Base-by-base conservation (phyloP, 2,888 invertebrate species). In the Drosophila fungiperda region DNA sequence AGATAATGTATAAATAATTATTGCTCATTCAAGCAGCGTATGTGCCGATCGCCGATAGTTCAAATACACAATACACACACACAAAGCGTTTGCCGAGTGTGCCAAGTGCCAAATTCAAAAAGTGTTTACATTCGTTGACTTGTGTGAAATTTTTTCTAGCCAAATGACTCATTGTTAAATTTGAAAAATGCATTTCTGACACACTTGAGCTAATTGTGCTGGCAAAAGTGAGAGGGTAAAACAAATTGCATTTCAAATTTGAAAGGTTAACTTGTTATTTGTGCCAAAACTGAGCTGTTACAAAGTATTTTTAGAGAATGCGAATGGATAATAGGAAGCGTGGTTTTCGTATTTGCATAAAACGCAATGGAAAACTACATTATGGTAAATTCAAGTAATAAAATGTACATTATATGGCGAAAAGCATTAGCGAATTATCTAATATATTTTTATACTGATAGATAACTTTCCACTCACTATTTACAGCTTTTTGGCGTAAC, bases 401-500 rank as follows among this genome's bases (percentile, higher is more conserved):
- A 15, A 17, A 9, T 32, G 0, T 40, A 11, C 42, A 36, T 42
- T 52, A 11, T 29, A 42, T 52, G 23, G n/a, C 69, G 60, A 29
- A 42, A 61, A 29, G 48, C 45, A 48, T 55, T 58, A 23, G 20
- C 17, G 32, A 29, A 26, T 35, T 23, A 32, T 17, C 1, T n/a
- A 20, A 48, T 12, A 35, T 17, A 29, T 4, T 23, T 23, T 63
- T 52, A 29, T 62, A 66, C 48, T 12, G 15, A 36, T 26, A 53
- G 29, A 59, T 53, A 38, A 36, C 15, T 54, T 12, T 38, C 54
- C 35, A 23, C 49, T 23, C 23, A 23, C 36, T 58, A 26, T 33
- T 61, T 77, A 29, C 74, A 92, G 91, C 72, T 92, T 23, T 77
- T 90, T 17, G 87, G 90, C 7, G 50, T 92, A 32, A 60, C 69